These are phyloP conservation scores for Hiodon alosoides DNA, from an alignment of 2,113 vertebrate species.

Conservation along the genomic window DNA sequence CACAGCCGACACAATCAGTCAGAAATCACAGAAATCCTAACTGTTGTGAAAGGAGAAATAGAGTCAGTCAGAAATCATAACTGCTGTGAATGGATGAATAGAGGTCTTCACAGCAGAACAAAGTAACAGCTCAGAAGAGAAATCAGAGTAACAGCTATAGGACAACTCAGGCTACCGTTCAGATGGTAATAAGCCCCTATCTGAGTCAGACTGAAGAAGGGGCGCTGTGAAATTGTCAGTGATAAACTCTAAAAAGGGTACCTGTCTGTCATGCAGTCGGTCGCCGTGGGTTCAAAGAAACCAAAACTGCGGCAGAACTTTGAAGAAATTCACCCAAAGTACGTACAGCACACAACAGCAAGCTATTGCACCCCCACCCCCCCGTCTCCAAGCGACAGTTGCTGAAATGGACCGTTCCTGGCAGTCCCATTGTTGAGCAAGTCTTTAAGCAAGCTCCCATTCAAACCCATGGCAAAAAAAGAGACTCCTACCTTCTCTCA, in stretches of 20 bases:
- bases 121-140: background rate
- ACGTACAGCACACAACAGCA: background rate
- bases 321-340: background rate
- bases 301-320: background rate
- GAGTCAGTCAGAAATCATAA: too few relatives aligned
- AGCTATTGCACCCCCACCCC: slow-evolving; percentile 9
- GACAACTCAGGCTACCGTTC: background rate
- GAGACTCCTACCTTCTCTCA: slow-evolving; percentile 61
- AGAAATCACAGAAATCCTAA: too few relatives aligned
- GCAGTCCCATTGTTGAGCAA: slow-evolving; percentile 53
- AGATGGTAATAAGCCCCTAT: background rate
- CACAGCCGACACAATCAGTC: too few relatives aligned
- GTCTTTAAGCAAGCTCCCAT: slow-evolving; percentile 29
- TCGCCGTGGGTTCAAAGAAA: background rate
- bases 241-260: background rate
- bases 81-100: too few relatives aligned
- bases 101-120: too few relatives aligned
- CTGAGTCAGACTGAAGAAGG: background rate
- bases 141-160: background rate
- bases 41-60: too few relatives aligned
- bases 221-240: background rate
- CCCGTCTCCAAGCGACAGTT: slow-evolving; percentile 25
- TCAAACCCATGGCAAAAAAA: slow-evolving; percentile 18
- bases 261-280: background rate
- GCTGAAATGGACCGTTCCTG: slow-evolving; percentile 43